Evolutionary conservation across 92 coral and sea anemone species (phyloP).

Genomic region (Diadumene lineata): DNA sequence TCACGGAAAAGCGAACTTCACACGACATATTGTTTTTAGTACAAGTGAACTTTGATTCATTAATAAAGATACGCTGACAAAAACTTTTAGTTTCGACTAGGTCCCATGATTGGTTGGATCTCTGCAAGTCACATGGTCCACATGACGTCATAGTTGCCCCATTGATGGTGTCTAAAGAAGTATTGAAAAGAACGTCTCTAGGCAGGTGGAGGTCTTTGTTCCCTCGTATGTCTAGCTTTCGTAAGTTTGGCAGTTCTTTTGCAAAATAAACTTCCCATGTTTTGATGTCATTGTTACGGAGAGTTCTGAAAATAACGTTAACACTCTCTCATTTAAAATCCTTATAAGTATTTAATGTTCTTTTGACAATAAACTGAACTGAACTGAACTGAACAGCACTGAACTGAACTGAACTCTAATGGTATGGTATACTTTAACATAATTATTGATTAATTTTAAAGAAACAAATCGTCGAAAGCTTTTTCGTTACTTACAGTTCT

Average conservation of each 20-base stretch:
- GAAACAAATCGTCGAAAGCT: too few relatives aligned
- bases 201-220: constrained; percentile 4
- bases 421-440: not conserved
- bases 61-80: not conserved
- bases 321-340: too few relatives aligned
- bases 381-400: too few relatives aligned
- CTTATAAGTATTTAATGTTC: too few relatives aligned
- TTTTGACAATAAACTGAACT: too few relatives aligned
- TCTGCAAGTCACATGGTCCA: constrained; percentile 6
- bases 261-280: constrained; percentile 26
- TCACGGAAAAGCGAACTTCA: not conserved
- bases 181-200: constrained; percentile 3
- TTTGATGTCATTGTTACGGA: constrained; percentile 24
- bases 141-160: constrained; percentile 29
- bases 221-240: constrained; percentile 11
- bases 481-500: constrained; percentile 16
- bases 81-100: not conserved
- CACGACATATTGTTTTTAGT: not conserved
- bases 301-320: constrained; percentile 16
- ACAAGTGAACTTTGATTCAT: constrained; percentile 11
- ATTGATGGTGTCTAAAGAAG: constrained; percentile 8
- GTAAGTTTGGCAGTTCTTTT: constrained; percentile 29
- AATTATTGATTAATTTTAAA: not conserved
- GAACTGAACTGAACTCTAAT: too few relatives aligned
- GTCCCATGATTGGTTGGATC: constrained; percentile 11